These are phyloP conservation scores for Anguilla anguilla DNA, from an alignment of 2,797 vertebrate genomes.

Conservation along the genomic window DNA sequence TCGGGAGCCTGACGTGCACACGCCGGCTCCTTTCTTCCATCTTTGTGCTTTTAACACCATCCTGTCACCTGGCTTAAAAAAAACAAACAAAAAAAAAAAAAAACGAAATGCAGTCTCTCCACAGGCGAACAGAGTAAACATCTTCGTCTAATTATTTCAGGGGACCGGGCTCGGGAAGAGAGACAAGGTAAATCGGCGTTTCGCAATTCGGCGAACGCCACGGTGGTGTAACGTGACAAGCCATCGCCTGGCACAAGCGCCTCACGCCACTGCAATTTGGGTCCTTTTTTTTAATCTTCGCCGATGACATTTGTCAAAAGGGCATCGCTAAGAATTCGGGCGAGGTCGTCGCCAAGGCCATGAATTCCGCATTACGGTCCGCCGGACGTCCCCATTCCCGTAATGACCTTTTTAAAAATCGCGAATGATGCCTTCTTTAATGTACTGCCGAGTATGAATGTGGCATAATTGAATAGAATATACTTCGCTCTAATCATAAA, in stretches of 20 bases:
- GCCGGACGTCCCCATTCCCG: background rate
- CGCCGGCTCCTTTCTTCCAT: slow-evolving; percentile 24
- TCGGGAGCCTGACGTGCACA: slow-evolving; percentile 17
- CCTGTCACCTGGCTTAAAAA: slow-evolving; percentile 39
- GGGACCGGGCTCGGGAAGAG: slow-evolving; percentile 18
- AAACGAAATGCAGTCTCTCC: slow-evolving; percentile 28
- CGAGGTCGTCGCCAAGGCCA: background rate
- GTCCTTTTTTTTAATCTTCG: slow-evolving; percentile 38
- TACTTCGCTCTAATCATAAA: background rate
- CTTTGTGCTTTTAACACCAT: slow-evolving; percentile 32
- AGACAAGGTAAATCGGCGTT: slow-evolving; percentile 45
- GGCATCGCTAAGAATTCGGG: background rate
- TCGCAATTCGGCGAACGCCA: slow-evolving; percentile 43
- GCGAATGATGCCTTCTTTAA: slow-evolving; percentile 21
- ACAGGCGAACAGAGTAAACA: slow-evolving; percentile 40
- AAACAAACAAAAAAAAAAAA: background rate
- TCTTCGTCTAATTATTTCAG: slow-evolving; percentile 50
- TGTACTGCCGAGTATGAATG: slow-evolving; percentile 20
- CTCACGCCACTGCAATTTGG: background rate
- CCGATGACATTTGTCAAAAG: slow-evolving; percentile 23
- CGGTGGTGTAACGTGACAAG: slow-evolving; percentile 36
- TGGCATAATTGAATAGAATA: slow-evolving; percentile 16
- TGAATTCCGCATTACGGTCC: slow-evolving; percentile 12
- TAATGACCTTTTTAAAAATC: slow-evolving; percentile 11
- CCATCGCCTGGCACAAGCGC: background rate